These are phyloP conservation scores for Meiosimyza platycephala DNA, from an alignment of 2,888 invertebrate species.

Conservation along the genomic window DNA sequence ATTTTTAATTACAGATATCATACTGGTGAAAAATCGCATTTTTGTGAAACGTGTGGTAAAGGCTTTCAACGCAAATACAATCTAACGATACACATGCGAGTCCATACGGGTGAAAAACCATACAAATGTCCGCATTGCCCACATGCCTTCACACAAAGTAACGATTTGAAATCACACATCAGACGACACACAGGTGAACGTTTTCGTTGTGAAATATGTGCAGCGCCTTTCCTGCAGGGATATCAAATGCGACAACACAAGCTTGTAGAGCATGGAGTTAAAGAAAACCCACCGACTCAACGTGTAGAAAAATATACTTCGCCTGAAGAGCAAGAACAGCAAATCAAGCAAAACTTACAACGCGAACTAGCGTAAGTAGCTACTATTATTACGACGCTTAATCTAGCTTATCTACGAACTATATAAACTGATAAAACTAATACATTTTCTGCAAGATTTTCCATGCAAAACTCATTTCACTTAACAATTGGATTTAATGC, in stretches of 20 bases:
- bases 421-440: no score
- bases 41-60: slow-evolving; percentile 67
- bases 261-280: slow-evolving; percentile 62
- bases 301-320: slow-evolving; percentile 57
- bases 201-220: slow-evolving; percentile 70
- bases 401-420: no score
- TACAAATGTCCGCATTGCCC: slow-evolving; percentile 70
- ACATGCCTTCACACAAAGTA: slow-evolving; percentile 70
- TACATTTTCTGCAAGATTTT: no score
- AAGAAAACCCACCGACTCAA: slow-evolving; percentile 57
- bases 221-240: slow-evolving; percentile 54
- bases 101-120: slow-evolving; percentile 69
- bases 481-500: not conserved
- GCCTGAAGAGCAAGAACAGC: slow-evolving; percentile 45
- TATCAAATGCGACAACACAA: slow-evolving; percentile 70
- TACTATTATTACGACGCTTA: not conserved
- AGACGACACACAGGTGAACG: slow-evolving; percentile 70
- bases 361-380: slow-evolving; percentile 30
- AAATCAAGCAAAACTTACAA: slow-evolving; percentile 44
- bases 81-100: slow-evolving; percentile 69
- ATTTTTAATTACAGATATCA: slow-evolving; percentile 53
- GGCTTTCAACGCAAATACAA: slow-evolving; percentile 69
- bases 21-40: slow-evolving; percentile 70
- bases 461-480: slow-evolving; percentile 2
- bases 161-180: slow-evolving; percentile 70